Percentiles rank a stretch among this genome's conserved stretches.
Conservation (phyloP, 2,113 vertebrate genomes). For the Haliaeetus leucogaster region DNA sequence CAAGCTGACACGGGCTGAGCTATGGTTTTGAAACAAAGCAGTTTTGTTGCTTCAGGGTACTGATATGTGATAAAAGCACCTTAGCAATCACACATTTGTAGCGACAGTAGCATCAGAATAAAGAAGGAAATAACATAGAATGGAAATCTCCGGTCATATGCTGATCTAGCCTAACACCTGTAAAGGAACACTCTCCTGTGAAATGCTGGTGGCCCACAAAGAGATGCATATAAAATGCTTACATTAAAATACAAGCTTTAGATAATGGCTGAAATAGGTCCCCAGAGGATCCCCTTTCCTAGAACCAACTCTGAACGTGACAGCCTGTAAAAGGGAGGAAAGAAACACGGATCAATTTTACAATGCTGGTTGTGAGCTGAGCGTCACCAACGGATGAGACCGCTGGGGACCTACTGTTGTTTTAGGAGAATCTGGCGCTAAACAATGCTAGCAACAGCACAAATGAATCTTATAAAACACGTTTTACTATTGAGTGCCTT, state of each 20-base stretch:
- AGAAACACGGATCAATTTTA: neutral
- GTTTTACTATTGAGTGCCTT: constrained; percentile 3
- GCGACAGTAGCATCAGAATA: neutral
- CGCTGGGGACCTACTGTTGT: neutral
- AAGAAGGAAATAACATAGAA: neutral
- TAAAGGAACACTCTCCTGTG: neutral
- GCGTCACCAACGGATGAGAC: rapidly evolving
- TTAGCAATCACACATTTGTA: neutral
- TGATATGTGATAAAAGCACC: neutral
- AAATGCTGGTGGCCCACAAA: neutral
- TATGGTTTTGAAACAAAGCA: neutral
- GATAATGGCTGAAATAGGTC: neutral
- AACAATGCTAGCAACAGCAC: neutral
- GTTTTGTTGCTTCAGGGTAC: neutral
- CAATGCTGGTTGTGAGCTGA: neutral
- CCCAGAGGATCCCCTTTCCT: neutral
- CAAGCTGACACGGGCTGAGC: neutral
- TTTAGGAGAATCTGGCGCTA: neutral
- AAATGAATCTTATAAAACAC: neutral
- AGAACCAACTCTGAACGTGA: neutral
- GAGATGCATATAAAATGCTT: neutral
- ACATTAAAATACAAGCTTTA: neutral
- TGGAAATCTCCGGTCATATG: neutral
- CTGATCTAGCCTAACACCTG: neutral
- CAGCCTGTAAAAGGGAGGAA: neutral